phyloP scores from a whole-genome alignment of 2,797 vertebrate species.

The Brachymystax lenok region DNA sequence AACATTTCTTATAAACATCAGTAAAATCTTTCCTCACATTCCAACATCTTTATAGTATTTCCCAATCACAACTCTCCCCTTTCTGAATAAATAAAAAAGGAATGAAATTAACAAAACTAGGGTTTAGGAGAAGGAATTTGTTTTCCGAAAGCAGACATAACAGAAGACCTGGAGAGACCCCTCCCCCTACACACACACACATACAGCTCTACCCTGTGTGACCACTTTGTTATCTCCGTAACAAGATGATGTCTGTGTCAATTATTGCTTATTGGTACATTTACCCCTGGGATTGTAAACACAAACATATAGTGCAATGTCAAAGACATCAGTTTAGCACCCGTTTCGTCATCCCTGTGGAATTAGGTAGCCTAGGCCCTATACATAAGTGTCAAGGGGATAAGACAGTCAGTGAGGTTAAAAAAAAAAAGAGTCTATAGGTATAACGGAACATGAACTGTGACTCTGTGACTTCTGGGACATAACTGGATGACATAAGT shows the following conservation, averaged over 20 bases:
- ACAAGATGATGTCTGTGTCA: neutral
- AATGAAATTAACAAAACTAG: slow-evolving; percentile 1
- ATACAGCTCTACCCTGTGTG: slow-evolving; percentile 8
- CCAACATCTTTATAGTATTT: neutral
- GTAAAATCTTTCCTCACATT: neutral
- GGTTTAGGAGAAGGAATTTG: slow-evolving; percentile 11
- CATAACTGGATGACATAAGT: neutral
- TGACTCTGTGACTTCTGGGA: neutral
- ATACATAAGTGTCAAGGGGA: neutral
- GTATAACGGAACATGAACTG: neutral
- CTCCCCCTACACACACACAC: neutral
- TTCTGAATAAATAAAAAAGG: neutral
- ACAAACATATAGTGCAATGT: neutral
- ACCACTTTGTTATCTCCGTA: slow-evolving; percentile 1
- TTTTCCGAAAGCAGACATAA: neutral
- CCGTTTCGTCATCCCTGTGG: neutral
- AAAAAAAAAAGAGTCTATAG: no score
- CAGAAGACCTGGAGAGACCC: neutral
- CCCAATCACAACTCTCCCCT: neutral
- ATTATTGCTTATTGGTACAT: slow-evolving; percentile 16
- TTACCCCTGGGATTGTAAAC: neutral
- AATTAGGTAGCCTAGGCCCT: neutral
- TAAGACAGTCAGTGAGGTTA: neutral
- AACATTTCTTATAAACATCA: slow-evolving; percentile 10
- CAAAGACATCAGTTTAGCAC: neutral